Percentiles rank a stretch among this genome's conserved stretches.
Conservation (phyloP, 2,797 vertebrate species). For the Oreochromis grahami region DNA sequence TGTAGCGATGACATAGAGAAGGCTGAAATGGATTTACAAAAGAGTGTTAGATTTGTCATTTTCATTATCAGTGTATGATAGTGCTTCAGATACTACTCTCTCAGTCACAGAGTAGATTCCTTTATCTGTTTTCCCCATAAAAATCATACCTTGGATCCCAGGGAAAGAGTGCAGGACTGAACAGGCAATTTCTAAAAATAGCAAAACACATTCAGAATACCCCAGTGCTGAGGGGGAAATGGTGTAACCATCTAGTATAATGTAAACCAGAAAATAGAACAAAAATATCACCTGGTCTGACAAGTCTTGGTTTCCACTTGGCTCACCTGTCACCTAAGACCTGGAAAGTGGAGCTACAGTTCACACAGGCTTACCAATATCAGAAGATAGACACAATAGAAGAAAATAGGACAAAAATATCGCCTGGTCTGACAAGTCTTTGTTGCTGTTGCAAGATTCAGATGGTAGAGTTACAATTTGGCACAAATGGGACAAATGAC, state of each 20-base stretch:
- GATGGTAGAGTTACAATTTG: background rate
- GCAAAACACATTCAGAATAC: background rate
- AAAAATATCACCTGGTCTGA: background rate
- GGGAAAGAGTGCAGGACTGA: background rate
- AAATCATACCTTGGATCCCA: background rate
- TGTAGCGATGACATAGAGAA: background rate
- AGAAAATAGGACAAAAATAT: background rate
- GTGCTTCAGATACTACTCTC: background rate
- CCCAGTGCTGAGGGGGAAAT: background rate
- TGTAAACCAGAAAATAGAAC: background rate
- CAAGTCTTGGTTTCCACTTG: too few relatives aligned
- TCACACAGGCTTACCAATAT: too few relatives aligned
- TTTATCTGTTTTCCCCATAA: background rate
- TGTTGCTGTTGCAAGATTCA: background rate
- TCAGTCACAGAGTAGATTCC: background rate
- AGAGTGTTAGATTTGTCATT: background rate
- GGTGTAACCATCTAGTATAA: background rate
- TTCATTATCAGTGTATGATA: background rate
- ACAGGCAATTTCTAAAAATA: background rate
- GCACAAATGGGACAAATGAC: background rate
- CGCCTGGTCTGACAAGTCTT: background rate
- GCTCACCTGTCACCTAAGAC: too few relatives aligned
- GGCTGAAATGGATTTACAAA: background rate
- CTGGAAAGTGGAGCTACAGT: too few relatives aligned
- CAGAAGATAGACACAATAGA: too few relatives aligned